A percentile compares a stretch with the other conserved stretches of the same genome.
These are phyloP conservation scores for Celastrina argiolus DNA, from an alignment of 2,888 invertebrate species.

Conservation along the genomic window DNA sequence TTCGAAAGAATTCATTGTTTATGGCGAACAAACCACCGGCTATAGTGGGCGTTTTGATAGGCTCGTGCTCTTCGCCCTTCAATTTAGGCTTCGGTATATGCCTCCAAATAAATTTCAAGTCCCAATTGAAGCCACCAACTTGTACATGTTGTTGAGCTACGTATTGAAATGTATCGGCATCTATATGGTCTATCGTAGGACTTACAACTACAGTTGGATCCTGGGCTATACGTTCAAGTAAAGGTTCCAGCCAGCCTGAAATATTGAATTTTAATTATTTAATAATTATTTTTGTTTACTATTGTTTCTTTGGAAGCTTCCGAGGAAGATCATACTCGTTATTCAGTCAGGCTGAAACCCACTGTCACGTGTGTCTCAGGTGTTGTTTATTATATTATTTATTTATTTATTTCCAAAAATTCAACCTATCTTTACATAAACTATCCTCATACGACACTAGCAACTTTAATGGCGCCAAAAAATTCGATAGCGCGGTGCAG, in stretches of 20 bases:
- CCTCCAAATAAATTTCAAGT: constrained; percentile 96
- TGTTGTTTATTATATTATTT: too few relatives aligned
- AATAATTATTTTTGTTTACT: background rate
- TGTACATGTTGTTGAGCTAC: constrained; percentile 86
- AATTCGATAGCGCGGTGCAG: too few relatives aligned
- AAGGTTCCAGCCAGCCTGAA: constrained; percentile 92
- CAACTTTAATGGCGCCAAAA: too few relatives aligned
- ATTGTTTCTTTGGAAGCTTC: too few relatives aligned
- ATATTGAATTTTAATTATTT: constrained; percentile 32
- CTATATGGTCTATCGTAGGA: constrained; percentile 94
- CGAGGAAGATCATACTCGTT: too few relatives aligned
- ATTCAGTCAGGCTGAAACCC: too few relatives aligned
- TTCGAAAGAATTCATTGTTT: constrained; percentile 91
- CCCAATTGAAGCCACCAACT: constrained; percentile 94
- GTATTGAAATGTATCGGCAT: constrained; percentile 91
- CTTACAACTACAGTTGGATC: constrained; percentile 90
- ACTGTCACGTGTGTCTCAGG: too few relatives aligned
- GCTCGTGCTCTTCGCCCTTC: constrained; percentile 86
- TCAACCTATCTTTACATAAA: too few relatives aligned
- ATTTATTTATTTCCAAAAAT: too few relatives aligned
- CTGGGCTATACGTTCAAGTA: constrained; percentile 87
- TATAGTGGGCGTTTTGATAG: constrained; percentile 96
- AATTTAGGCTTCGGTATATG: constrained; percentile 88
- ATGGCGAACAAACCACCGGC: constrained; percentile 98
- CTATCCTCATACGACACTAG: too few relatives aligned